phyloP scores from a whole-genome alignment of 2,797 vertebrate species.

The Tenualosa thibaudeaui region DNA sequence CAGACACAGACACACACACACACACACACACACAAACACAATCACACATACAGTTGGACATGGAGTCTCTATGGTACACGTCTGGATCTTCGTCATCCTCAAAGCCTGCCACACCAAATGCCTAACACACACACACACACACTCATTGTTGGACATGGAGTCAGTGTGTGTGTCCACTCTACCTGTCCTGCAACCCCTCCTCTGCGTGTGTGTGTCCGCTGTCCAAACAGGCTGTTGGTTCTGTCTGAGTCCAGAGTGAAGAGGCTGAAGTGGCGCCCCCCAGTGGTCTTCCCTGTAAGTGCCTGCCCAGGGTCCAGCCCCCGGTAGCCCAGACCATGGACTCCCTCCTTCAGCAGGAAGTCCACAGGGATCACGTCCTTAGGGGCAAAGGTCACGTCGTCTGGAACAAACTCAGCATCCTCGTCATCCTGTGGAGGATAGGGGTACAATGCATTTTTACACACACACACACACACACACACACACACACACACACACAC shows the following conservation, averaged over 20 bases:
- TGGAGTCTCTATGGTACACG: conserved; percentile 86
- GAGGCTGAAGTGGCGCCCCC: conserved; percentile 72
- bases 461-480: background rate
- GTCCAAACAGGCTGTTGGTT: conserved; percentile 73
- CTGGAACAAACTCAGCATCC: conserved; percentile 85
- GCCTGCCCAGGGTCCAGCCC: conserved; percentile 87
- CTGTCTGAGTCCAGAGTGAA: conserved; percentile 74
- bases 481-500: background rate
- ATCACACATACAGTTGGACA: conserved; percentile 81
- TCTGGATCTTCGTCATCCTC: conserved; percentile 66
- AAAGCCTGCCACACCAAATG: background rate
- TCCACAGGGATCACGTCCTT: conserved; percentile 89
- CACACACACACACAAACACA: background rate
- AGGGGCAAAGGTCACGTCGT: conserved; percentile 90
- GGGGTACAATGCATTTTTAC: background rate
- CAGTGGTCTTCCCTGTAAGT: conserved; percentile 66
- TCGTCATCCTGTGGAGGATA: conserved; percentile 65
- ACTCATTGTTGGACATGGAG: background rate
- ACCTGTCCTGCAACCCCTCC: conserved; percentile 90
- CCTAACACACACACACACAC: background rate
- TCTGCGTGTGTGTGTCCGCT: conserved; percentile 64
- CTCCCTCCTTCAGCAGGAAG: conserved; percentile 80
- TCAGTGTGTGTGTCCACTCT: background rate
- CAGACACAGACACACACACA: conserved; percentile 4
- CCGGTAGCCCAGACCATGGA: conserved; percentile 88